Base-by-base conservation (phyloP, 2,888 invertebrate species). In the Cataglyphis rosenhaueri region DNA sequence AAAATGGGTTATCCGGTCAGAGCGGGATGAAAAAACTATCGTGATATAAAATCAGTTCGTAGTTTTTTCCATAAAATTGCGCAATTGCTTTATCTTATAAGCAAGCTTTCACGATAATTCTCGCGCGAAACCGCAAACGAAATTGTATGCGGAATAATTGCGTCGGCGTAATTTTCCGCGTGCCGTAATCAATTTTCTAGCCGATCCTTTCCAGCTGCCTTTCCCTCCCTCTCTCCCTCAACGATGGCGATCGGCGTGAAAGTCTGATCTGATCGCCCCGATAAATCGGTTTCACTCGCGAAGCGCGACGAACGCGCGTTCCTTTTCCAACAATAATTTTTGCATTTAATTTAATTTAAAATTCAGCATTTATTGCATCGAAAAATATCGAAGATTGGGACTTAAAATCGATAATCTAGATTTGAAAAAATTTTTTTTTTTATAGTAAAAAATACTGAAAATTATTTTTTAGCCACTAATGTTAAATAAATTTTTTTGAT, bases 131-230 rank as follows among this genome's bases (percentile, higher is more conserved):
- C 71, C 29, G n/a, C 62, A 15, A 21, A n/a, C 59, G n/a, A 15
- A 79, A 79, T 79, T 79, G 71, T 71, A 15, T 71, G 10, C 71
- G 44, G 44, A 59, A 79, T 79, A 71, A 79, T 48, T 59, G 78
- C 57, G 35, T 61, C 44, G 44, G 78, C 44, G 35, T 79, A 79
- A 79, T 79, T 79, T 79, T 79, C 78, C 71, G 78, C 71, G 35
- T 79, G 71, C 71, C 71, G 71, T 79, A 79, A 79, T 79, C 78
- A 48, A 79, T 79, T 79, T 79, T 35, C 71, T 79, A 79, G 71
- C 59, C 59, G 59, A 79, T 79, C 78, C 71, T 71, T 79, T 68
- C 44, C 59, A 59, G 35, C 18, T 44, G 35, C 59, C 15, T 44
- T 12, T n/a, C 35, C 21, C 32, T 9, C 52, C 41, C 10, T 8